These are phyloP conservation scores for Syndactyla subalaris DNA, from an alignment of 2,797 vertebrate species.

Conservation along the genomic window DNA sequence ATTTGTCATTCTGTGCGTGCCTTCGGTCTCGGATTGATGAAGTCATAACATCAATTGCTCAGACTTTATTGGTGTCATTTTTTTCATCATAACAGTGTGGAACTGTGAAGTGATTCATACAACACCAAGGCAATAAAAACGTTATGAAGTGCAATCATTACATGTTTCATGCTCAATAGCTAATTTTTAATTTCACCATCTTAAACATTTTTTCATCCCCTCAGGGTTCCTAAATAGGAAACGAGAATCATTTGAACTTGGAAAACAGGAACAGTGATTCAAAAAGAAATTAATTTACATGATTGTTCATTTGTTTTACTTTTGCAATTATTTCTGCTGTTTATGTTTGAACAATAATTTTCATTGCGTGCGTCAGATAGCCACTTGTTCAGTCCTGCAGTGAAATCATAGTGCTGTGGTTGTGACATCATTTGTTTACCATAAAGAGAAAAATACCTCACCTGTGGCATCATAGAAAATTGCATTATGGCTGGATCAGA, in stretches of 20 bases:
- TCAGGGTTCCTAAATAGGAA: constrained; percentile 56
- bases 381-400: neutral
- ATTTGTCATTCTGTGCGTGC: constrained; percentile 4
- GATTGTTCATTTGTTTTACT: constrained; percentile 41
- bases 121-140: constrained; percentile 64
- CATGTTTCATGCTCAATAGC: constrained; percentile 67
- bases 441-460: neutral
- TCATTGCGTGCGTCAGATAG: neutral
- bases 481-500: neutral
- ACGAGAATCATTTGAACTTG: constrained; percentile 27
- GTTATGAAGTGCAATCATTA: constrained; percentile 64
- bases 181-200: constrained; percentile 72
- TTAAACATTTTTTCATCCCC: constrained; percentile 54
- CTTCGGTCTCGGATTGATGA: constrained; percentile 36
- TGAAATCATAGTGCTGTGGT: neutral
- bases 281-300: constrained; percentile 54
- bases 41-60: constrained; percentile 63
- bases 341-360: constrained; percentile 14
- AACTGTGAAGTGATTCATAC: constrained; percentile 64
- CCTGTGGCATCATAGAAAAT: neutral
- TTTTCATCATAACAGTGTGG: constrained; percentile 48
- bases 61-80: constrained; percentile 67
- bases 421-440: neutral
- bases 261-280: constrained; percentile 45
- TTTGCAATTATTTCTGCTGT: constrained; percentile 33